Percentiles rank a stretch among this genome's conserved stretches.
phyloP scores from a whole-genome alignment of 2,113 vertebrate genomes.

The Microtus pennsylvanicus region DNA sequence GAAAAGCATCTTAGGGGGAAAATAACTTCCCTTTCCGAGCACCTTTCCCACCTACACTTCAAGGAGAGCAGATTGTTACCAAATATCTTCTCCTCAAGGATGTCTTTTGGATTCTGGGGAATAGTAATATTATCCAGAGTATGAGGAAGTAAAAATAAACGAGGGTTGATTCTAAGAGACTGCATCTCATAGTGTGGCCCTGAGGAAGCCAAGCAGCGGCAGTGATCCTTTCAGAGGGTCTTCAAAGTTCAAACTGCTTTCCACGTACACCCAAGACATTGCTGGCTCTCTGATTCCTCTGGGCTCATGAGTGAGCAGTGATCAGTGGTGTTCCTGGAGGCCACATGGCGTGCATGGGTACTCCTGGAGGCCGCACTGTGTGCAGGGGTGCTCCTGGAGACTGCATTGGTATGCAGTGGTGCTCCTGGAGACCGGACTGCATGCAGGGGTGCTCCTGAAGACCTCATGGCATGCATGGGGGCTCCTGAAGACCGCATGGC shows the following conservation, averaged over 20 bases:
- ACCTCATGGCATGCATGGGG: neutral
- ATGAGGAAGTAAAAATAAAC: neutral
- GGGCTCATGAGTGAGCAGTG: neutral
- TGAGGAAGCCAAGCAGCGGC: neutral
- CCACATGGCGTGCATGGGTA: neutral
- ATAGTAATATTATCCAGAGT: slow-evolving; percentile 29
- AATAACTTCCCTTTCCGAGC: slow-evolving; percentile 53
- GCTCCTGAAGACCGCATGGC: rapidly evolving
- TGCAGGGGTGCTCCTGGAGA: neutral
- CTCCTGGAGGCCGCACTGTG: rapidly evolving
- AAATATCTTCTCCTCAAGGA: slow-evolving; percentile 62
- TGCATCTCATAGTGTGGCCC: neutral
- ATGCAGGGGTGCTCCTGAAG: neutral
- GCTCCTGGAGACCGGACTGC: no score
- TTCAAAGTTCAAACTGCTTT: neutral
- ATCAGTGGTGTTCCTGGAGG: neutral
- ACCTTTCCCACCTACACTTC: slow-evolving; percentile 71
- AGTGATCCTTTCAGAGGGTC: neutral
- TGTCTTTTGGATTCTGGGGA: slow-evolving; percentile 30
- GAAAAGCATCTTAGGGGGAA: slow-evolving; percentile 46
- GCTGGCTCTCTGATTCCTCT: neutral
- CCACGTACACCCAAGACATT: neutral
- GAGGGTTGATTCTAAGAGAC: neutral
- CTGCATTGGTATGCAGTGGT: neutral
- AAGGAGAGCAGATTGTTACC: slow-evolving; percentile 65